Percentiles rank a stretch among this genome's conserved stretches.
Evolutionary conservation across 2,113 vertebrate species (phyloP).

Genomic region (Hiodon alosoides): DNA sequence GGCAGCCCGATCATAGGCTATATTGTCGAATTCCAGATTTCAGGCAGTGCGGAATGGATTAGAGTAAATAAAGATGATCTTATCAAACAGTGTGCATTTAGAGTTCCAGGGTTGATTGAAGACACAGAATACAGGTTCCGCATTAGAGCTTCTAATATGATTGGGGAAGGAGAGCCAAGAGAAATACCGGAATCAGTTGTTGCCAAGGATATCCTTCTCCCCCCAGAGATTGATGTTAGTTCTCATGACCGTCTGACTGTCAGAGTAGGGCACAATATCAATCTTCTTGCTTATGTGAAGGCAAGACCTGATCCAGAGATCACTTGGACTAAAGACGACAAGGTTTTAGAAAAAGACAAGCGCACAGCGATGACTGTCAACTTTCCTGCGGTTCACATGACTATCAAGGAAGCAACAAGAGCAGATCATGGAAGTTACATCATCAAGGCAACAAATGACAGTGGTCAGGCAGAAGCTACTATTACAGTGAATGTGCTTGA

Average conservation of each 20-base stretch:
- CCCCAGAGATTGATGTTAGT: slow-evolving; percentile 85
- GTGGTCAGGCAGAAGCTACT: slow-evolving; percentile 84
- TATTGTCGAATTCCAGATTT: slow-evolving; percentile 85
- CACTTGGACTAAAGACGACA: slow-evolving; percentile 84
- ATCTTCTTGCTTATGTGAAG: slow-evolving; percentile 81
- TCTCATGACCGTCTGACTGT: slow-evolving; percentile 85
- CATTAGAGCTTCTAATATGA: slow-evolving; percentile 84
- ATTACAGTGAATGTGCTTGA: slow-evolving; percentile 91
- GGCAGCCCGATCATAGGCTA: slow-evolving; percentile 94
- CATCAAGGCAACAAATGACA: slow-evolving; percentile 86
- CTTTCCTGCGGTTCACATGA: slow-evolving; percentile 77
- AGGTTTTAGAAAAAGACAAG: slow-evolving; percentile 72
- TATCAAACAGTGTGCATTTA: slow-evolving; percentile 84
- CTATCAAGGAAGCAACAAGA: slow-evolving; percentile 84
- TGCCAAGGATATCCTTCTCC: slow-evolving; percentile 89
- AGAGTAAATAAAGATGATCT: slow-evolving; percentile 87
- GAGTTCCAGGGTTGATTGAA: slow-evolving; percentile 83
- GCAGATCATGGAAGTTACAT: slow-evolving; percentile 86
- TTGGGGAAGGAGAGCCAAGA: slow-evolving; percentile 89
- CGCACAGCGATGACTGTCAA: slow-evolving; percentile 72
- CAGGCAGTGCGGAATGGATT: slow-evolving; percentile 76
- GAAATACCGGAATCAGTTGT: slow-evolving; percentile 87
- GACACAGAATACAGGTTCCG: slow-evolving; percentile 88
- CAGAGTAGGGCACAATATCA: slow-evolving; percentile 92
- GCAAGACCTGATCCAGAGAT: slow-evolving; percentile 91